phyloP scores from a whole-genome alignment of 2,113 vertebrate genomes.

The Apus apus region DNA sequence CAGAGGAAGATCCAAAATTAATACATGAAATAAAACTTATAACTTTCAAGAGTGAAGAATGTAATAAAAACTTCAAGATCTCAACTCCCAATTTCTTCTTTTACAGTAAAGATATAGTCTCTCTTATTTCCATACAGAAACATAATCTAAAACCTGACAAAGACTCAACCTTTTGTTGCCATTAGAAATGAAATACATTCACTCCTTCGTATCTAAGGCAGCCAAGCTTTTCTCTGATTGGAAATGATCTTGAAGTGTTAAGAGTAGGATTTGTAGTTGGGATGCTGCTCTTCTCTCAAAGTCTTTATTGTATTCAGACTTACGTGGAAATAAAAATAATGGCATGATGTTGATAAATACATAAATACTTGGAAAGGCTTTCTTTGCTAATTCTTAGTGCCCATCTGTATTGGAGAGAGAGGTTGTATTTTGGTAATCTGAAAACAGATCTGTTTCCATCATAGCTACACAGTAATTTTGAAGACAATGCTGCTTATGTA shows the following conservation, averaged over 20 bases:
- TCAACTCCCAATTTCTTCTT: not conserved
- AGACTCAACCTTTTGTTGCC: not conserved
- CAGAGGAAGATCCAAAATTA: not conserved
- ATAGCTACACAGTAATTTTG: not conserved
- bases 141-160: not conserved
- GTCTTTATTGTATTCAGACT: not conserved
- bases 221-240: not conserved
- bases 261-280: not conserved
- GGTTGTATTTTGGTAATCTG: not conserved
- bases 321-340: not conserved
- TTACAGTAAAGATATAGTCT: not conserved
- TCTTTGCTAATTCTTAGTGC: not conserved
- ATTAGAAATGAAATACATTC: not conserved
- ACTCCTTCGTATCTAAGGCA: not conserved
- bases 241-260: not conserved
- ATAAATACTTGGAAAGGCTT: not conserved
- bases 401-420: not conserved
- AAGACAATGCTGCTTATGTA: slow-evolving; percentile 10
- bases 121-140: not conserved
- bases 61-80: not conserved
- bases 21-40: not conserved
- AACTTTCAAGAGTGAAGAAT: not conserved
- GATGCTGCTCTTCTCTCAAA: not conserved
- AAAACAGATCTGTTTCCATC: not conserved
- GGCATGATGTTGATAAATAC: not conserved